Conservation (phyloP, 2,888 invertebrate species). For the Eristalis intricaria region DNA sequence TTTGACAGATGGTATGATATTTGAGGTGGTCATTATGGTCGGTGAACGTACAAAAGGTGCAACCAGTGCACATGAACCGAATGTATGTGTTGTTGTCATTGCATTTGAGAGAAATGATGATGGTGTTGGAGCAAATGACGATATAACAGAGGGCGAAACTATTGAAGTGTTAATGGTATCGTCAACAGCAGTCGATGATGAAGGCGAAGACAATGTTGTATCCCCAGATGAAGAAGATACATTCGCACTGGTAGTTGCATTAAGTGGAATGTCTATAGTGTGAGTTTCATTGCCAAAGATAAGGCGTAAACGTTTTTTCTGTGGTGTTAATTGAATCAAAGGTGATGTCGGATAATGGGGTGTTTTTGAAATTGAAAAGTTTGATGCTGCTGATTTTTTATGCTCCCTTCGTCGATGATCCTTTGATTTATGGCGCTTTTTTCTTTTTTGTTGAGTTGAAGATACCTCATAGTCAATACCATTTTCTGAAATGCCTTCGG, state of each 20-base stretch:
- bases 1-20: constrained; percentile 46
- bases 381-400: constrained; percentile 48
- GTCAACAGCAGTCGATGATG: constrained; percentile 57
- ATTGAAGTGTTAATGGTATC: constrained; percentile 34
- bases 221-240: constrained; percentile 59
- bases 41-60: constrained; percentile 76
- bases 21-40: constrained; percentile 40
- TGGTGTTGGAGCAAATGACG: constrained; percentile 54
- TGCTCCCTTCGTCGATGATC: constrained; percentile 76
- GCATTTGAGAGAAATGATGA: constrained; percentile 75
- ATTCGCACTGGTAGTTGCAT: constrained; percentile 58
- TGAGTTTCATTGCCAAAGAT: constrained; percentile 95
- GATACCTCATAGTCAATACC: constrained; percentile 77
- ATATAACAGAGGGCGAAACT: constrained; percentile 18
- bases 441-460: constrained; percentile 78
- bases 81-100: constrained; percentile 78
- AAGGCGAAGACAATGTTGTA: constrained; percentile 61
- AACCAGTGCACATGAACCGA: constrained; percentile 79
- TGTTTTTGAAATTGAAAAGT: constrained; percentile 37
- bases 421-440: constrained; percentile 85
- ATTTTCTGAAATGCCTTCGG: constrained; percentile 86
- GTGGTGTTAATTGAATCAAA: constrained; percentile 83
- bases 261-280: constrained; percentile 92
- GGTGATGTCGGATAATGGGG: constrained; percentile 69
- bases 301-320: constrained; percentile 92